Percentiles rank a stretch among this genome's conserved stretches.
Evolutionary conservation across 30 jellyfish, hydroid and myxozoan genomes (phyloP).

Genomic region (Aurelia aurita): DNA sequence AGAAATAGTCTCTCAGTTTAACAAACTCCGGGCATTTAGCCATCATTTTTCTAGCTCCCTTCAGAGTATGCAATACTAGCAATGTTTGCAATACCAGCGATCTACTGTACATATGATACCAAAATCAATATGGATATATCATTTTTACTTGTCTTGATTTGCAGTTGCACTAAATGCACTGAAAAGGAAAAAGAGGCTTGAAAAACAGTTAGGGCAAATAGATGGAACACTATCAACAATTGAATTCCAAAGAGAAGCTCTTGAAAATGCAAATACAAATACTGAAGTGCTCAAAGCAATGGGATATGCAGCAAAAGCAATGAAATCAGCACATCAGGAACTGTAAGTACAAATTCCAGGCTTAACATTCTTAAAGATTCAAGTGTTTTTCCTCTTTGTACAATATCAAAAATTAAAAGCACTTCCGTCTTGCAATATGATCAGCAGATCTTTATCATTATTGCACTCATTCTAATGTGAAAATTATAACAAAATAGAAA

Average conservation of each 20-base stretch:
- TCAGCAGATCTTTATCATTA: too few species aligned
- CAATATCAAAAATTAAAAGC: too few species aligned
- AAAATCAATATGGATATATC: neutral
- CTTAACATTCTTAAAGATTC: neutral
- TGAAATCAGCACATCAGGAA: slow-evolving; percentile 94
- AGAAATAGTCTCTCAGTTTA: too few species aligned
- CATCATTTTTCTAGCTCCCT: too few species aligned
- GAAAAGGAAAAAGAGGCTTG: slow-evolving; percentile 89
- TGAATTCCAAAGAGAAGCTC: slow-evolving; percentile 95
- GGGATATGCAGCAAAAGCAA: slow-evolving; percentile 98
- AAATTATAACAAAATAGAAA: too few species aligned
- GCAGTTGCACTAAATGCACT: slow-evolving; percentile 90
- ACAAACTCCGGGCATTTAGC: too few species aligned
- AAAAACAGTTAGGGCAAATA: slow-evolving; percentile 87
- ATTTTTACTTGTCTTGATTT: neutral
- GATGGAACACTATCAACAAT: slow-evolving; percentile 96
- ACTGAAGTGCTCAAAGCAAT: slow-evolving; percentile 94
- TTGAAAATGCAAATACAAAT: slow-evolving; percentile 94
- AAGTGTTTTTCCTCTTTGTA: neutral
- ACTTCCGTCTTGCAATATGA: too few species aligned
- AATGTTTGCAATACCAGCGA: too few species aligned
- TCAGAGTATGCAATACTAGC: too few species aligned
- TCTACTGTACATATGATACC: neutral
- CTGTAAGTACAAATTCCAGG: slow-evolving; percentile 78
- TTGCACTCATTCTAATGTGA: too few species aligned